These are phyloP conservation scores for Acromyrmex charruanus DNA, from an alignment of 1,140 invertebrate species.

Conservation along the genomic window DNA sequence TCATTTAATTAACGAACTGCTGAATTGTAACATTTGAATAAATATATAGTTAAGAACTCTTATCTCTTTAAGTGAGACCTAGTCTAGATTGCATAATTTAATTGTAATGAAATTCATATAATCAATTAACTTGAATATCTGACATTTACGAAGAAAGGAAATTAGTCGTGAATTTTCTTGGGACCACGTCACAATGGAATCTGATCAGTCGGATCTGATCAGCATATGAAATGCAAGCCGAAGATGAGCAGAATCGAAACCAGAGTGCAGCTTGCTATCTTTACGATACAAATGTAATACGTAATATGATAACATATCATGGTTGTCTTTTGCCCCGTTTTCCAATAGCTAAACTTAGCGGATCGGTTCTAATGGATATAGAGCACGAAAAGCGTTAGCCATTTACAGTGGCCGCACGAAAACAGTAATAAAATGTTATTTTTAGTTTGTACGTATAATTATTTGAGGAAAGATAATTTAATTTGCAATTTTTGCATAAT, in stretches of 20 bases:
- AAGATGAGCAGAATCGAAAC: not conserved
- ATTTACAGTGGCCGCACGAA: not conserved
- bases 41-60: not conserved
- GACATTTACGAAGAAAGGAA: constrained; percentile 1
- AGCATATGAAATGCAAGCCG: not conserved
- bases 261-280: not conserved
- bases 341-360: constrained; percentile 50
- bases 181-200: not conserved
- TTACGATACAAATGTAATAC: constrained; percentile 28
- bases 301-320: constrained; percentile 26
- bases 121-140: not conserved
- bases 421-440: not conserved
- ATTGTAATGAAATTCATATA: not conserved
- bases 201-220: constrained; percentile 13
- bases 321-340: constrained; percentile 5
- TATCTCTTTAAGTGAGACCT: not conserved
- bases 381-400: constrained; percentile 18
- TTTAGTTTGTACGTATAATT: not conserved
- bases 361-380: constrained; percentile 24
- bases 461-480: not conserved
- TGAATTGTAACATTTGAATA: not conserved
- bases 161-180: not conserved
- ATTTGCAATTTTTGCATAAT: not conserved
- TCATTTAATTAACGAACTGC: not conserved
- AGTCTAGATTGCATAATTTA: not conserved